phyloP scores from a whole-genome alignment of 2,113 vertebrate species.

The Prunella fulvescens region DNA sequence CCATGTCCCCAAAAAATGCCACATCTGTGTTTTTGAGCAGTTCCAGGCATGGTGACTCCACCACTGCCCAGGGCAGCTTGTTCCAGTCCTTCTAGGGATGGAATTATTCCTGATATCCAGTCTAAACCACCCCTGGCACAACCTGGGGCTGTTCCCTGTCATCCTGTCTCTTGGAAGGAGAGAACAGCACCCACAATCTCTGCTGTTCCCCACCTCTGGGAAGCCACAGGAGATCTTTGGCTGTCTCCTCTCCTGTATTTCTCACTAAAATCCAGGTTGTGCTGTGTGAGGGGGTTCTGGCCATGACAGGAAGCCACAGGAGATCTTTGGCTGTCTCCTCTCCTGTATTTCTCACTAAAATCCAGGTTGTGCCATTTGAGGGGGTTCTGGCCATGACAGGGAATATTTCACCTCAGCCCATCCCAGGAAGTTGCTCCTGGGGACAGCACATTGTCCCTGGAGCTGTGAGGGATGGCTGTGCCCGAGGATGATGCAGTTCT shows the following conservation, averaged over 20 bases:
- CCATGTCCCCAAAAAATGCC: not conserved
- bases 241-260: too few relatives aligned
- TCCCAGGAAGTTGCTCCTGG: not conserved
- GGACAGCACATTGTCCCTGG: not conserved
- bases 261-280: too few relatives aligned
- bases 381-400: accelerated
- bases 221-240: not conserved
- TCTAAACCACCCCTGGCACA: too few relatives aligned
- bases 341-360: accelerated
- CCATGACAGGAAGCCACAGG: too few relatives aligned
- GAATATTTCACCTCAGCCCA: accelerated
- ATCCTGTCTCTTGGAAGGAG: not conserved
- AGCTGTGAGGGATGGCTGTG: not conserved
- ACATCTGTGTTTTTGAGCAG: not conserved
- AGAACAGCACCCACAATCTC: not conserved
- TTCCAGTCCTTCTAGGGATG: not conserved
- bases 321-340: not conserved
- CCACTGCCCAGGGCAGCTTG: not conserved
- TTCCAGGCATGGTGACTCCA: not conserved
- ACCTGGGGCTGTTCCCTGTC: accelerated
- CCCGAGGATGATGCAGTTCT: not conserved
- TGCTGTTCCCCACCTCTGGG: not conserved
- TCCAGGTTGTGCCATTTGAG: not conserved
- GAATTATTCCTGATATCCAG: not conserved
- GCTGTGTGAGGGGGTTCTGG: too few relatives aligned